Evolutionary conservation across 2,888 invertebrate species (phyloP), one percentile per base, ranked within the genome.

Genomic region (Arctia plantaginis): DNA sequence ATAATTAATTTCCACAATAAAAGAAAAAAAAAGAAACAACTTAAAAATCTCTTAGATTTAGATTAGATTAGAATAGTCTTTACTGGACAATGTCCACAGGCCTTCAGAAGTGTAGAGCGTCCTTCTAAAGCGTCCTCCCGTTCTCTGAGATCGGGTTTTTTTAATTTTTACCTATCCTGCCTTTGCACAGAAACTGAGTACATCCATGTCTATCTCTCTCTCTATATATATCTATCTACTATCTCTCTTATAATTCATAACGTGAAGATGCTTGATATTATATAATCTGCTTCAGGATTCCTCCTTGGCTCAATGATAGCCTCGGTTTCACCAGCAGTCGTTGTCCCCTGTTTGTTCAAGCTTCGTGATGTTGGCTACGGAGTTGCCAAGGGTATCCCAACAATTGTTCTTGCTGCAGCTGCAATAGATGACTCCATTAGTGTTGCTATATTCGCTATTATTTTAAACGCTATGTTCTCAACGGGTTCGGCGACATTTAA

Each of bases 341-440:
- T 99, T 15, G 98, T 99, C 0, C 98, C 99, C 0, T 98, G 98
- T 85, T 96, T 99, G 80, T 97, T 99, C 86, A 95, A 97, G 77
- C 93, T 98, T 20, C 96, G 98, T 64, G 96, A 97, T 77, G 97
- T 96, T 84, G 96, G 97, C 0, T 98, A 98, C 87, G 98, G 99
- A 0, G 97, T 98, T 0, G 97, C 97, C 51, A 98, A 98, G 95
- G 98, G 98, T 23, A 98, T 99, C 65, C 98, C 98, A 1, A 98
- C 98, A 0, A 96, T 99, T 69, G 97, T 99, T 15, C 97, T 99
- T 35, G 99, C 99, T 0, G 97, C 98, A 3, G 97, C 98, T 18
- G 98, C 98, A 76, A 97, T 99, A 70, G 99, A 99, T 87, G 98
- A 99, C 92, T 98, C 98, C 1, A 96, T 98, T n/a, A 98, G 98